phyloP scores from a whole-genome alignment of 2,888 invertebrate species.

The Trissonchulus sp. region DNA sequence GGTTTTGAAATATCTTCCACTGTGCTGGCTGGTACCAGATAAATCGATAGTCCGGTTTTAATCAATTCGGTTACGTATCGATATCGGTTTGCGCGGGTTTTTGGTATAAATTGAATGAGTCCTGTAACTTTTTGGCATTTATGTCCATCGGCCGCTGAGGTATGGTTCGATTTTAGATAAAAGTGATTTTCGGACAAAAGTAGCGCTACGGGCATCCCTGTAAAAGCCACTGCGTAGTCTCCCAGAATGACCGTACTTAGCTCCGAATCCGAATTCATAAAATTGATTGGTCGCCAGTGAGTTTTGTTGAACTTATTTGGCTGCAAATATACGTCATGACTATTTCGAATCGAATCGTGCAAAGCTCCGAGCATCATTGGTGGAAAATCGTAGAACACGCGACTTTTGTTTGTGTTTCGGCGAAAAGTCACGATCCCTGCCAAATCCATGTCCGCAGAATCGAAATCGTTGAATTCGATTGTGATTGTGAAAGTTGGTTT shows the following conservation, averaged over 20 bases:
- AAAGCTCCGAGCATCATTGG: background rate
- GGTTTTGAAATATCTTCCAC: background rate
- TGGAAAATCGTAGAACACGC: constrained; percentile 3
- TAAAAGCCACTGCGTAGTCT: background rate
- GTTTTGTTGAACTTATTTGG: background rate
- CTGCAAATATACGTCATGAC: background rate
- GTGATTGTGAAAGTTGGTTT: background rate
- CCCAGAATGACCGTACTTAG: constrained; percentile 15
- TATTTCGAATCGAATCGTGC: background rate
- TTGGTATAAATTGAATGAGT: background rate
- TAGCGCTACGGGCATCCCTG: background rate
- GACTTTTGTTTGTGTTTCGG: background rate
- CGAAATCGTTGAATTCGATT: constrained; percentile 6
- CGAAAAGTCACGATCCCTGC: background rate
- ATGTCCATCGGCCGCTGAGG: background rate
- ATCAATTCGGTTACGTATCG: background rate
- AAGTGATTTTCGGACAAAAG: background rate
- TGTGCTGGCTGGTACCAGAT: background rate
- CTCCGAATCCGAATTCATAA: background rate
- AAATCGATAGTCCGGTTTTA: background rate
- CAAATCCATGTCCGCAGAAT: background rate
- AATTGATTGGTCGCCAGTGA: background rate
- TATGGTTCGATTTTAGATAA: background rate
- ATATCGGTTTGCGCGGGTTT: background rate
- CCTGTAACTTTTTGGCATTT: background rate